Percentiles rank a stretch among this genome's conserved stretches.
phyloP scores from a whole-genome alignment of 2,888 invertebrate genomes.

The Drosophila macrospina region DNA sequence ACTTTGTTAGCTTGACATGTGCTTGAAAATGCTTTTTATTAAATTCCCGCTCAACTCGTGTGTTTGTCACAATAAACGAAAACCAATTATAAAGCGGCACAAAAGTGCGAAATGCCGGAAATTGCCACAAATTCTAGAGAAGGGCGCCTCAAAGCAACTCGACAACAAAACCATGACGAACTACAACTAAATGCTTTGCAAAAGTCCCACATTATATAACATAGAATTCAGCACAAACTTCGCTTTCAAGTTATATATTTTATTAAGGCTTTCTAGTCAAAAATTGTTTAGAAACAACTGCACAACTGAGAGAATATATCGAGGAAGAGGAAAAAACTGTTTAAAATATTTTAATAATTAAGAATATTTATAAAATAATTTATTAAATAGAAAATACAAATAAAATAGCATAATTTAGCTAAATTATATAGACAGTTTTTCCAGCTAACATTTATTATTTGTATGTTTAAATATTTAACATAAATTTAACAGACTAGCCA shows the following conservation, averaged over 20 bases:
- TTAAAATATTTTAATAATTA: no score
- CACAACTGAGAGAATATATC: no score
- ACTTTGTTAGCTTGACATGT: constrained; percentile 36
- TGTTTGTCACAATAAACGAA: constrained; percentile 58
- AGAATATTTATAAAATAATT: no score
- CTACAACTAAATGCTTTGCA: background rate
- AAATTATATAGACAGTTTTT: no score
- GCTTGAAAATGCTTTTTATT: constrained; percentile 56
- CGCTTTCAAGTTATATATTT: background rate
- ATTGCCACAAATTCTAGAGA: constrained; percentile 37
- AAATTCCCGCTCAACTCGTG: constrained; percentile 58
- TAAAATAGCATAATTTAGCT: no score
- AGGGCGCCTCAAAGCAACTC: background rate
- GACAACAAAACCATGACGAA: background rate
- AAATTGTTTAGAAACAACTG: no score
- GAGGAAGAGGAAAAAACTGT: no score
- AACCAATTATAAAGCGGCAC: constrained; percentile 63
- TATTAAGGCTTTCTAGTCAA: no score
- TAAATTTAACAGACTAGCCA: no score
- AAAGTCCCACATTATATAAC: background rate
- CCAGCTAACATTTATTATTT: no score
- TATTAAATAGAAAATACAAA: no score
- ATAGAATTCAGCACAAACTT: background rate
- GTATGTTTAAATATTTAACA: no score
- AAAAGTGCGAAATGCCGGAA: constrained; percentile 57